A percentile compares a stretch with the other conserved stretches of the same genome.
Evolutionary conservation across 2,797 vertebrate species (phyloP).

Genomic region (Chloroceryle amazona): DNA sequence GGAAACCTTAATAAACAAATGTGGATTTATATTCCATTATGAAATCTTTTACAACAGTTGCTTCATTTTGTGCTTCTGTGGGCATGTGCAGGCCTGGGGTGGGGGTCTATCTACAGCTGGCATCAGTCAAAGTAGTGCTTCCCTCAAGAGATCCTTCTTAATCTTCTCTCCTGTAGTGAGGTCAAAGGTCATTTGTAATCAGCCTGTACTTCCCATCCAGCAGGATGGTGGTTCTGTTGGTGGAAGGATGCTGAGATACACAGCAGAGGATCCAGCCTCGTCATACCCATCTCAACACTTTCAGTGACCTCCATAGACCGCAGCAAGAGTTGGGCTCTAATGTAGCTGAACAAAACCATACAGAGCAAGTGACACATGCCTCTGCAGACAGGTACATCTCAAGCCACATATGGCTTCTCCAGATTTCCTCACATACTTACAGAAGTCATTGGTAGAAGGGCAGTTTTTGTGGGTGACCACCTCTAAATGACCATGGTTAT

Average conservation of each 20-base stretch:
- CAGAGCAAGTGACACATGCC: not conserved
- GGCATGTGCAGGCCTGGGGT: not conserved
- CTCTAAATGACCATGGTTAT: not conserved
- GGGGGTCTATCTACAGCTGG: not conserved
- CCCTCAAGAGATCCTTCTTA: not conserved
- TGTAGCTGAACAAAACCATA: not conserved
- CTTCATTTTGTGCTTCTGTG: not conserved
- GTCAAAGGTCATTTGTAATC: not conserved
- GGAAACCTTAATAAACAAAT: constrained; percentile 29
- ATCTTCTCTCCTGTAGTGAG: not conserved
- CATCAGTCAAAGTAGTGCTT: not conserved
- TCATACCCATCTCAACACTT: not conserved
- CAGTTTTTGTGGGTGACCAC: not conserved
- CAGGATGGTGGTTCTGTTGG: not conserved
- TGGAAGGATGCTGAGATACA: not conserved
- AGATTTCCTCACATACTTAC: not conserved
- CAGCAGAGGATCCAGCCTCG: not conserved
- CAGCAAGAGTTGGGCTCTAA: fast-evolving
- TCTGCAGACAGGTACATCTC: not conserved
- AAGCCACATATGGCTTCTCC: fast-evolving
- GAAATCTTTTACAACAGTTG: not conserved
- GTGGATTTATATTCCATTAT: not conserved
- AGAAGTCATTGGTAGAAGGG: not conserved
- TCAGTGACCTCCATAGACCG: not conserved
- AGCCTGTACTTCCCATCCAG: not conserved